Evolutionary conservation across 2,797 vertebrate genomes (phyloP).

Genomic region (Labroides dimidiatus): DNA sequence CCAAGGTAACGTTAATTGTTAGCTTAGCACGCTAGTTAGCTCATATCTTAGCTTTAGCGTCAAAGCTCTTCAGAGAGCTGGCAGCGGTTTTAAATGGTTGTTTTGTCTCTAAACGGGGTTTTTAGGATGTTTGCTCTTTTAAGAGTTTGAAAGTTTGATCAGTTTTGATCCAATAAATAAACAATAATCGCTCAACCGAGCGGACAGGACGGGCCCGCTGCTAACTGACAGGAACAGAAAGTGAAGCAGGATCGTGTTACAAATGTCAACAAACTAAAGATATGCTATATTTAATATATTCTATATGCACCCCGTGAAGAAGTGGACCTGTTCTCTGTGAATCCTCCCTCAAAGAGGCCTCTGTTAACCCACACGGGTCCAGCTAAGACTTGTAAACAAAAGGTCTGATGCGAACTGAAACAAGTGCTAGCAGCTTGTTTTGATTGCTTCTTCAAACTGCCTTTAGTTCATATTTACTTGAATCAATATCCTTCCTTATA

Average conservation of each 20-base stretch:
- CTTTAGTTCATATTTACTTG: background rate
- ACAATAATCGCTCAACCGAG: background rate
- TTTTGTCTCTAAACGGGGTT: no score
- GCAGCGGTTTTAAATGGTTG: no score
- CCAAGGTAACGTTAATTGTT: slow-evolving; percentile 73
- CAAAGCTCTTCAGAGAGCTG: background rate
- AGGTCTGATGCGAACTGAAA: background rate
- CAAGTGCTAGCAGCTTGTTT: background rate
- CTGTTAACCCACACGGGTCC: rapidly evolving
- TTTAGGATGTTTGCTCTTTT: no score
- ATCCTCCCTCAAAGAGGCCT: rapidly evolving
- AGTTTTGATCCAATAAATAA: rapidly evolving
- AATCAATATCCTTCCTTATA: background rate
- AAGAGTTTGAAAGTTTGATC: background rate
- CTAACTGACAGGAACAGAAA: slow-evolving; percentile 36
- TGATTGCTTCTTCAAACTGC: no score
- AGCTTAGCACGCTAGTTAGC: slow-evolving; percentile 54
- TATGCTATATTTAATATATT: background rate
- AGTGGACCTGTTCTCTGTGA: no score
- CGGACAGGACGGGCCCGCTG: slow-evolving; percentile 36
- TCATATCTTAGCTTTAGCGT: slow-evolving; percentile 27
- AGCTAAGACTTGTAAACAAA: background rate
- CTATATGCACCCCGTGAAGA: rapidly evolving
- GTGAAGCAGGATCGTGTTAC: slow-evolving; percentile 37
- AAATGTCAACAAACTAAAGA: background rate